Conservation (phyloP, 2,888 invertebrate species). For the Chrysolina haemoptera region DNA sequence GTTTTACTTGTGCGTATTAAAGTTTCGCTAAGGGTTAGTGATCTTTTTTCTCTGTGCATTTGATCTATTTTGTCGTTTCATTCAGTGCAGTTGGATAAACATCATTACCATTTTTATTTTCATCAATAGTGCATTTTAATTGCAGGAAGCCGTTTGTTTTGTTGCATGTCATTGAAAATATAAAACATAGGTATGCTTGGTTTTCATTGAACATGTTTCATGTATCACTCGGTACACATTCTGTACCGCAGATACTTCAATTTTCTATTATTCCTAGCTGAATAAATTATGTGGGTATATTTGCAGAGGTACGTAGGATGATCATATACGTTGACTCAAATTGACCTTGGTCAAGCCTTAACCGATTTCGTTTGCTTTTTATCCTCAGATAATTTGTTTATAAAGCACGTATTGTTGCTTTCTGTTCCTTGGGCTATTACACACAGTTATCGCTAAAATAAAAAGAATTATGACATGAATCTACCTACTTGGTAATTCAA, state of each 20-base stretch:
- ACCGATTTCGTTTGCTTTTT: conserved; percentile 42
- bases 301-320: conserved; percentile 44
- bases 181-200: too few species aligned
- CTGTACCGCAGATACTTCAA: conserved; percentile 4
- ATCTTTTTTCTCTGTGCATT: too few species aligned
- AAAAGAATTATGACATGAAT: conserved; percentile 11
- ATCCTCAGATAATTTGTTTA: conserved; percentile 40
- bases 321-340: conserved; percentile 43
- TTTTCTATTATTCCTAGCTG: conserved; percentile 18
- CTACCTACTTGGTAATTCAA: conserved; percentile 20
- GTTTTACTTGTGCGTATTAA: too few species aligned
- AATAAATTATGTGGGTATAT: conserved; percentile 32
- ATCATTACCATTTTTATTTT: too few species aligned
- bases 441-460: conserved; percentile 28
- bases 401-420: conserved; percentile 42
- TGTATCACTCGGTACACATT: conserved; percentile 13
- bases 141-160: too few species aligned
- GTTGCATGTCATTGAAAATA: too few species aligned
- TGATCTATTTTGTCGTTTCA: too few species aligned
- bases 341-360: conserved; percentile 51
- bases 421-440: conserved; percentile 35
- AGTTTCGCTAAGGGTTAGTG: too few species aligned
- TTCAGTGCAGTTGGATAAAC: too few species aligned
- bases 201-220: background rate
- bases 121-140: too few species aligned